phyloP scores from a whole-genome alignment of 1,140 invertebrate species.

The Pseudomyrmex sp. region DNA sequence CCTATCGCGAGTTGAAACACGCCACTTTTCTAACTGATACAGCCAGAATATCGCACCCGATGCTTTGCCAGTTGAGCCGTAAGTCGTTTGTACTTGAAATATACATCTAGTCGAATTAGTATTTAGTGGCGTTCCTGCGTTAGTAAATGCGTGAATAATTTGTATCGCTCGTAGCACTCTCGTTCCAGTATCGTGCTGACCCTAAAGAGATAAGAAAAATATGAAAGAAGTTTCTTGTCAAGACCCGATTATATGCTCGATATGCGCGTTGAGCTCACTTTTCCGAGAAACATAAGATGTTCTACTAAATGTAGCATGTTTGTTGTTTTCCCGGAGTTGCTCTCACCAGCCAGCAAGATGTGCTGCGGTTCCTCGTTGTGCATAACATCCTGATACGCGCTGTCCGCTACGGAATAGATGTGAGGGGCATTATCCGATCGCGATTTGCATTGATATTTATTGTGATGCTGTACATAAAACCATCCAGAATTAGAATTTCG shows the following conservation, averaged over 20 bases:
- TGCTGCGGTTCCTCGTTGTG: slow-evolving; percentile 94
- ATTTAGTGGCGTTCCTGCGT: slow-evolving; percentile 94
- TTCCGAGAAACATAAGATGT: slow-evolving; percentile 91
- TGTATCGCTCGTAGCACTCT: slow-evolving; percentile 90
- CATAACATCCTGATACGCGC: slow-evolving; percentile 93
- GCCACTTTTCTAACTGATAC: slow-evolving; percentile 95
- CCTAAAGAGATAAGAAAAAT: slow-evolving; percentile 76
- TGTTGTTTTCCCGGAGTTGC: slow-evolving; percentile 93
- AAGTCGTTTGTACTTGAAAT: slow-evolving; percentile 94
- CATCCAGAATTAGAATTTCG: neutral
- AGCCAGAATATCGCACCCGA: slow-evolving; percentile 94
- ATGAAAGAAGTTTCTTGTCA: neutral
- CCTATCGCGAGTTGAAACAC: slow-evolving; percentile 93
- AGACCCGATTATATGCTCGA: neutral
- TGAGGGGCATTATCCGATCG: slow-evolving; percentile 96
- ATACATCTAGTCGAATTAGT: slow-evolving; percentile 94
- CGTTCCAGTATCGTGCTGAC: slow-evolving; percentile 87
- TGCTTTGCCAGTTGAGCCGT: slow-evolving; percentile 93
- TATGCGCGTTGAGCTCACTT: slow-evolving; percentile 75
- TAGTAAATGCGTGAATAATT: slow-evolving; percentile 92
- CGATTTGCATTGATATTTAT: slow-evolving; percentile 93
- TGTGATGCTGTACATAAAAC: slow-evolving; percentile 88
- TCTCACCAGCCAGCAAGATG: slow-evolving; percentile 93
- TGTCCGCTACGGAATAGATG: slow-evolving; percentile 94
- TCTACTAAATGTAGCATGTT: slow-evolving; percentile 90